Base-by-base conservation (phyloP, 53 echinoderm and acorn worm genomes). In the Luidia sarsii region DNA sequence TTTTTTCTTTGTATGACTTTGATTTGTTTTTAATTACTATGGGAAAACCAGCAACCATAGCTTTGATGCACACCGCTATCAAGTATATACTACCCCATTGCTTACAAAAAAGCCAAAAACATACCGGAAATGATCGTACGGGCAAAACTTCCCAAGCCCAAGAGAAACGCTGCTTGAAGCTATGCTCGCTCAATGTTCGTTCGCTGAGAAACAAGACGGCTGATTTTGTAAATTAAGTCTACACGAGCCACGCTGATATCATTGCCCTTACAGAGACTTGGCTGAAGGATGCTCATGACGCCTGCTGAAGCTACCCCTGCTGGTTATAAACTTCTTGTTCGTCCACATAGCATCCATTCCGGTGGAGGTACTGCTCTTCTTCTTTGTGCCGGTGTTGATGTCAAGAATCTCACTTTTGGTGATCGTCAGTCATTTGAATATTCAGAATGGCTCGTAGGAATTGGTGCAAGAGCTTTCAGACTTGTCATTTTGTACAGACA, bases 391-490 rank as follows among this genome's bases (percentile, higher is more conserved):
- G 23, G 67, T 48, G 48, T 67, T 43, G 67, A 67, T 36, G 15
- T 67, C 1, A 46, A 67, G 0, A 46, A 67, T 4, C 48, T 48
- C 22, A 4, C 28, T 45, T 13, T 45, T 45, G 67, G 67, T 10
- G 67, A 67, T 67, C 48, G 48, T 48, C 48, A 67, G 7, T 67
- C 48, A 7, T 67, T 67, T 28, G 67, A 67, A 67, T 67, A 27
- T 24, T 67, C 67, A 11, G 67, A 67, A 67, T 67, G 67, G 49
- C 45, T 67, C 28, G 27, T 67, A 35, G 48, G 49, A 46, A 46
- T 48, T 45, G 67, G 48, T 14, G 34, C 67, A 27, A 34, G 18
- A 0, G 11, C 67, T 25, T 67, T 67, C 21, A 43, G 67, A 28
- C 67, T 67, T 14, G 66, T 66, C 66, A 24, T 64, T 37, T 64